These are phyloP conservation scores for Felis catus DNA, from an alignment of 2,113 vertebrate species.

Conservation along the genomic window DNA sequence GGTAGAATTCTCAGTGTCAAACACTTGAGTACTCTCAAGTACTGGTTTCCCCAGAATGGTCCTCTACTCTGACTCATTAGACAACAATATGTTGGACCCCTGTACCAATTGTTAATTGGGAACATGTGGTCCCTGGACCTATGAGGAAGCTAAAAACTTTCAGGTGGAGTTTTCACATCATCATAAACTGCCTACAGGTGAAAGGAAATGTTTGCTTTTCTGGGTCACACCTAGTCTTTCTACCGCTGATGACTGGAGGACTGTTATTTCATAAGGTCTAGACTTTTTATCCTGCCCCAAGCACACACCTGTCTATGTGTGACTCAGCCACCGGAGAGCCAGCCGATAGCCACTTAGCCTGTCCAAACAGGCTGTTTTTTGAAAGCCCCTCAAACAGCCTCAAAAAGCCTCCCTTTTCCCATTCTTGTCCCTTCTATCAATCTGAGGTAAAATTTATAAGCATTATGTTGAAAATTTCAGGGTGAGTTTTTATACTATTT, in stretches of 20 bases:
- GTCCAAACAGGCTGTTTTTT: not conserved
- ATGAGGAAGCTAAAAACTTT: not conserved
- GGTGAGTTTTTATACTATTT: not conserved
- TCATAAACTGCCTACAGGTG: not conserved
- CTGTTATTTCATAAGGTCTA: not conserved
- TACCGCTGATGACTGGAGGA: not conserved
- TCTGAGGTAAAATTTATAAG: not conserved
- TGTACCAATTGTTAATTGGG: not conserved
- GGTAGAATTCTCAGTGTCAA: not conserved
- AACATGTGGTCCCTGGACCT: not conserved
- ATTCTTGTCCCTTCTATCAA: not conserved
- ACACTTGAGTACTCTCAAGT: not conserved
- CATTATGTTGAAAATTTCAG: not conserved
- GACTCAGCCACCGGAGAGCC: not conserved
- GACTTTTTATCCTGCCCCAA: not conserved
- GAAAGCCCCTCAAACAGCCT: not conserved
- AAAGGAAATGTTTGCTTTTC: slow-evolving; percentile 8
- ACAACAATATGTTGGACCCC: not conserved
- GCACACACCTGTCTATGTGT: not conserved
- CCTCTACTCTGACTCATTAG: not conserved
- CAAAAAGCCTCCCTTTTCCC: not conserved
- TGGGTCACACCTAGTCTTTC: not conserved
- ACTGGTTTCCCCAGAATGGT: not conserved
- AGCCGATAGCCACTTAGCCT: not conserved
- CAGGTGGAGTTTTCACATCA: not conserved